Conservation (phyloP, 1,140 invertebrate genomes). For the Procambarus virginalis region DNA sequence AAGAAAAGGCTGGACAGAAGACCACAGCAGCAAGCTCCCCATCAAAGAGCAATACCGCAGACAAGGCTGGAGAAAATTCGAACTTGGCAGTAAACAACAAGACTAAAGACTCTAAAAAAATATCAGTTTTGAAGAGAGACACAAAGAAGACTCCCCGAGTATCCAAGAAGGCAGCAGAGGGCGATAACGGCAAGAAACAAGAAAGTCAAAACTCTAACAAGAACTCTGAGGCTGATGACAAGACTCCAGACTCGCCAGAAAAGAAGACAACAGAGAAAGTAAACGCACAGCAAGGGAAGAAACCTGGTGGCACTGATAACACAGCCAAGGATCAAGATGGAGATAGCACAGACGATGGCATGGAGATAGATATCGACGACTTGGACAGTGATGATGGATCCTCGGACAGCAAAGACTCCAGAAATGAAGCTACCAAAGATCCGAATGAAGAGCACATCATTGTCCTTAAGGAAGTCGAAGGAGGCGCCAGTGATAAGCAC, state of each 20-base stretch:
- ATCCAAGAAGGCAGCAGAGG: not conserved
- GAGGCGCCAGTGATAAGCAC: not conserved
- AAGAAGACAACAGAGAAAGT: constrained; percentile 18
- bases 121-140: not conserved
- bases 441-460: constrained; percentile 45
- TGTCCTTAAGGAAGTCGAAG: not conserved
- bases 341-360: constrained; percentile 17
- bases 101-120: not conserved
- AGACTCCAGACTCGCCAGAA: constrained; percentile 3
- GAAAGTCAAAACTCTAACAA: not conserved
- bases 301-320: not conserved
- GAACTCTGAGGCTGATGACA: not conserved
- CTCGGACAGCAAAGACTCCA: not conserved
- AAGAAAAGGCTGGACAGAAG: not conserved
- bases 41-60: not conserved
- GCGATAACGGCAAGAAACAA: not conserved
- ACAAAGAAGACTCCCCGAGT: not conserved
- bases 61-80: not conserved
- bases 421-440: not conserved
- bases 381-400: constrained; percentile 19
- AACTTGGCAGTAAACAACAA: not conserved
- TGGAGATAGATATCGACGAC: constrained; percentile 46
- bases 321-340: not conserved
- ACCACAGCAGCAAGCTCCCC: not conserved
- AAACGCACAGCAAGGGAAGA: not conserved